Percentiles rank a stretch among this genome's conserved stretches.
These are phyloP conservation scores for Upupa epops DNA, from an alignment of 2,113 vertebrate genomes.

Conservation along the genomic window DNA sequence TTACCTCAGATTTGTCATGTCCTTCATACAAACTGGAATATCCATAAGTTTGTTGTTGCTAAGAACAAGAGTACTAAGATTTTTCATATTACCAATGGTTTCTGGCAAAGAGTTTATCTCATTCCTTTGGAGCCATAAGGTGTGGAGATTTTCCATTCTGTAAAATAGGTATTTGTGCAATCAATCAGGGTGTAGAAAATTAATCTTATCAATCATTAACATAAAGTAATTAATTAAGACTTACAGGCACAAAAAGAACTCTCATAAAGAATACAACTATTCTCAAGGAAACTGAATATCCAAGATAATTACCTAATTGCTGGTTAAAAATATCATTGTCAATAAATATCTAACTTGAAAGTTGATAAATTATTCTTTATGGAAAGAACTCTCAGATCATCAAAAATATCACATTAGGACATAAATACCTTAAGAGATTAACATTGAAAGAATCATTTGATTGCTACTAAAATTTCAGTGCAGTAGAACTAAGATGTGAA, in stretches of 20 bases:
- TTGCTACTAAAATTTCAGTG: not conserved
- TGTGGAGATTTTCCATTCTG: conserved; percentile 91
- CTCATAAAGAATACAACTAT: not conserved
- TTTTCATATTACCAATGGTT: conserved; percentile 82
- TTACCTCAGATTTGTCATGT: conserved; percentile 88
- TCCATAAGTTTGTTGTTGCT: conserved; percentile 85
- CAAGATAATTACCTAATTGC: not conserved
- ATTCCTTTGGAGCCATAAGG: conserved; percentile 95
- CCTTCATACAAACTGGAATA: conserved; percentile 88
- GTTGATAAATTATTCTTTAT: not conserved
- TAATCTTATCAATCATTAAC: not conserved
- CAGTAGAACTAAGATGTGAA: not conserved
- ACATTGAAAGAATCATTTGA: not conserved
- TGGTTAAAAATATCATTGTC: not conserved
- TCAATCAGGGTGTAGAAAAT: not conserved
- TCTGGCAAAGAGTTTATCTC: conserved; percentile 85
- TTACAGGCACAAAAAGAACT: not conserved
- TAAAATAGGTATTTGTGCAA: not conserved
- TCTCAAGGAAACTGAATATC: not conserved
- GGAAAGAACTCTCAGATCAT: not conserved
- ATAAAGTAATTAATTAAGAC: not conserved
- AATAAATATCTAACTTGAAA: not conserved
- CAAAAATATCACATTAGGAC: not conserved
- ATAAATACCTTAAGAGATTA: not conserved
- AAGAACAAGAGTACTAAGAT: conserved; percentile 90